Percentiles rank a stretch among this genome's conserved stretches.
These are phyloP conservation scores for Calliscelio sp. DNA, from an alignment of 2,888 invertebrate genomes.

Conservation along the genomic window DNA sequence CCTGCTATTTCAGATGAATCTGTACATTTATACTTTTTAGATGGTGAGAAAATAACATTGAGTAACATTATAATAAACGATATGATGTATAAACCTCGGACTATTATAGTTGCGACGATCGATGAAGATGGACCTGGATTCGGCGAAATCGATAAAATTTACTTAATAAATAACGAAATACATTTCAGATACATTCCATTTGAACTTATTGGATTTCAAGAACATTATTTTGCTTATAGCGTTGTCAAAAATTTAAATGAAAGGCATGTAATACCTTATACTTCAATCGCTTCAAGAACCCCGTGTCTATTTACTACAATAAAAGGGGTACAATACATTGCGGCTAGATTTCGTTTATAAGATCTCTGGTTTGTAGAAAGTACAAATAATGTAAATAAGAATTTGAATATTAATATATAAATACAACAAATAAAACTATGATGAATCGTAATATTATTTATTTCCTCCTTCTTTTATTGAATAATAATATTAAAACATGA, in stretches of 20 bases:
- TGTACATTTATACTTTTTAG: neutral
- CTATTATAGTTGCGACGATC: constrained; percentile 35
- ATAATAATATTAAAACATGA: no score
- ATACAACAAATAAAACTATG: no score
- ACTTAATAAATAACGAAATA: constrained; percentile 18
- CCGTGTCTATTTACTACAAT: constrained; percentile 30
- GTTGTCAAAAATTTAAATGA: neutral
- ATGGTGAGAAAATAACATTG: neutral
- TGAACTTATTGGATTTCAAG: constrained; percentile 25
- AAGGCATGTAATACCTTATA: constrained; percentile 11
- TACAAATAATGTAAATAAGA: no score
- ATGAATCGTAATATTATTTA: no score
- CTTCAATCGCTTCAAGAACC: constrained; percentile 14
- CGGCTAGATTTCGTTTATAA: constrained; percentile 27
- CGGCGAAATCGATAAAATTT: constrained; percentile 41
- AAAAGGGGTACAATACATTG: constrained; percentile 19
- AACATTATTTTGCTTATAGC: constrained; percentile 26
- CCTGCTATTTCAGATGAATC: neutral
- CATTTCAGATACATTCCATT: constrained; percentile 34
- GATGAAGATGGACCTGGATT: constrained; percentile 31
- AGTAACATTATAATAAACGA: constrained; percentile 40
- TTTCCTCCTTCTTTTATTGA: no score
- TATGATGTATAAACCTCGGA: constrained; percentile 32
- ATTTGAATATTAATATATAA: no score
- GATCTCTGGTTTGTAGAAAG: no score